Conservation (phyloP, 2,113 vertebrate genomes). For the Arizona elegans region DNA sequence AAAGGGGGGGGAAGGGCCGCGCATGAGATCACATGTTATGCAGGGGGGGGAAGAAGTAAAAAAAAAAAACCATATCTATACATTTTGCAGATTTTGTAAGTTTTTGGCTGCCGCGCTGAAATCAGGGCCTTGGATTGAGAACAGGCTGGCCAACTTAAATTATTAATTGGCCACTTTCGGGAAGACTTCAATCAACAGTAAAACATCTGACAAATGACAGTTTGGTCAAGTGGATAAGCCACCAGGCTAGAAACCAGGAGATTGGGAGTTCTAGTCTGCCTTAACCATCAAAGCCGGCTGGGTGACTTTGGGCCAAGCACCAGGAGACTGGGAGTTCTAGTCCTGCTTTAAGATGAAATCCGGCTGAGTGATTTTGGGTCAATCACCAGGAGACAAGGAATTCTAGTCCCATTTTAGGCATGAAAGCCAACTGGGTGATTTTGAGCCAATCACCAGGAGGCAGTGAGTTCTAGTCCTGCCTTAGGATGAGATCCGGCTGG, state of each 20-base stretch:
- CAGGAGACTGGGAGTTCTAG: not conserved
- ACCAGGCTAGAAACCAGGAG: not conserved
- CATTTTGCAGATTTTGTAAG: constrained; percentile 46
- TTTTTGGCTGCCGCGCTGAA: not conserved
- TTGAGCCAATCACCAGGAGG: no score
- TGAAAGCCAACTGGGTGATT: no score
- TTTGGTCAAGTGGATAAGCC: not conserved
- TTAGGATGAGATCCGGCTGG: no score
- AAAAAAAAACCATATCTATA: constrained; percentile 32
- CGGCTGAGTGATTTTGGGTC: no score
- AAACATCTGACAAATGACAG: not conserved
- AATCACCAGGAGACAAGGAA: no score
- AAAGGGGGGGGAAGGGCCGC: constrained; percentile 49
- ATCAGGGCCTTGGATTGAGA: not conserved
- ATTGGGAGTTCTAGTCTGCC: not conserved
- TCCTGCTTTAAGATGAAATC: no score
- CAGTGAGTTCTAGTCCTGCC: no score
- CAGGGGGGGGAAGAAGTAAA: constrained; percentile 33
- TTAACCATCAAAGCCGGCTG: not conserved
- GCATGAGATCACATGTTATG: constrained; percentile 75
- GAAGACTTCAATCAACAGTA: not conserved
- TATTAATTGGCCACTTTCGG: not conserved
- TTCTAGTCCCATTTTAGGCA: no score
- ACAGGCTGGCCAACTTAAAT: not conserved
- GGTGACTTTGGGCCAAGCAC: not conserved